Conservation (phyloP, 2,888 invertebrate genomes). For the Orthosia cruda region DNA sequence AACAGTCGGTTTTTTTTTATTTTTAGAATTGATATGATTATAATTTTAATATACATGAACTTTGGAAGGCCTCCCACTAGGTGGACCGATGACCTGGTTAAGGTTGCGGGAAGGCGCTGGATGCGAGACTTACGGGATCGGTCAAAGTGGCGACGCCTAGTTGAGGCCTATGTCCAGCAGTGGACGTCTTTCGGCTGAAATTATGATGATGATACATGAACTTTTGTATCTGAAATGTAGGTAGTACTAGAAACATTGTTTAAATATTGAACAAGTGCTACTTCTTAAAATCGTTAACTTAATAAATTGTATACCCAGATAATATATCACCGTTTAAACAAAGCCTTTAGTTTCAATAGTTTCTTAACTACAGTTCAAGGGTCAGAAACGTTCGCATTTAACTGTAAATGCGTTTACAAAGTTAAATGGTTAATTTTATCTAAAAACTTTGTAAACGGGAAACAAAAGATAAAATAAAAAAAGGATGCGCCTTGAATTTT, state of each 20-base stretch:
- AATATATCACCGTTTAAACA: constrained; percentile 22
- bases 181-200: too few relatives aligned
- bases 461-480: neutral
- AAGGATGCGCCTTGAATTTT: constrained; percentile 22
- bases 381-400: constrained; percentile 24
- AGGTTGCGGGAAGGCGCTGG: too few relatives aligned
- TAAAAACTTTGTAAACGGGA: neutral
- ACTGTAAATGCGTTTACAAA: constrained; percentile 15
- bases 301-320: neutral
- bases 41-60: neutral
- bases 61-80: too few relatives aligned
- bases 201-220: too few relatives aligned
- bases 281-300: neutral
- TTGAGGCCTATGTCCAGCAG: too few relatives aligned
- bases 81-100: too few relatives aligned
- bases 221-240: neutral
- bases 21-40: too few relatives aligned
- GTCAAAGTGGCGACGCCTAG: too few relatives aligned
- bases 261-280: neutral
- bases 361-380: constrained; percentile 41
- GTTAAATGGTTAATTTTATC: constrained; percentile 6
- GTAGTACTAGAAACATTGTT: neutral
- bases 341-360: constrained; percentile 26
- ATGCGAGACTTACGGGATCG: too few relatives aligned
- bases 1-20: too few relatives aligned